Base-by-base conservation (phyloP, 2,888 invertebrate species). In the Maniola hyperantus region DNA sequence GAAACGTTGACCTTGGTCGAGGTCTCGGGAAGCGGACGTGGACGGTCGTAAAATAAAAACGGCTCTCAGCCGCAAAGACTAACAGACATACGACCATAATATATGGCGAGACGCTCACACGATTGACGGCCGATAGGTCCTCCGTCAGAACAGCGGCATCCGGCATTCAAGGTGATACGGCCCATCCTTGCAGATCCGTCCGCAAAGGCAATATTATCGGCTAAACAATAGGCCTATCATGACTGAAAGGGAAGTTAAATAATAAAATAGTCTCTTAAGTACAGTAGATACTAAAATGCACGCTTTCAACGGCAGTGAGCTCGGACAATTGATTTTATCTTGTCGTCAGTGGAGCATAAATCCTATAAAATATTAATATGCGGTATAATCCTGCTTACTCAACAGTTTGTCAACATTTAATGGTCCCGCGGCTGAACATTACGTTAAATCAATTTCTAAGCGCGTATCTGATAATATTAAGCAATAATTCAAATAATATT, bases 91-190 rank as follows among this genome's bases (percentile, higher is more conserved):
- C 83, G 79, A 76, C 77, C 82, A 81, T 87, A 88, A 86, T 85
- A 88, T 85, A 87, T 84, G 83, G 82, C 85, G 80, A 85, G 87
- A 84, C 84, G 83, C 83, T 86, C 82, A 82, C 81, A 84, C 89
- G 91, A 92, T 91, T 85, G 91, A 88, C 89, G 88, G 84, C 79
- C 89, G 89, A 91, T 91, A 91, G 85, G 83, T 89, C 79, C 85
- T 84, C 72, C 80, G 81, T 77, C 88, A 85, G 87, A 84, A 82
- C 73, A 81, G 75, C 84, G 87, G 85, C 88, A 89, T 91, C 91
- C 91, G 91, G 89, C 87, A 86, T 82, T 86, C 91, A 91, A 91
- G 91, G 91, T 91, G 91, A 91, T 88, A 86, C 85, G 74, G 76
- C 75, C 83, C 84, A 89, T 91, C 90, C 87, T 88, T 87, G 86